A percentile compares a stretch with the other conserved stretches of the same genome.
These are phyloP conservation scores for Darevskia mixta DNA, from an alignment of 2,797 vertebrate genomes.

Conservation along the genomic window DNA sequence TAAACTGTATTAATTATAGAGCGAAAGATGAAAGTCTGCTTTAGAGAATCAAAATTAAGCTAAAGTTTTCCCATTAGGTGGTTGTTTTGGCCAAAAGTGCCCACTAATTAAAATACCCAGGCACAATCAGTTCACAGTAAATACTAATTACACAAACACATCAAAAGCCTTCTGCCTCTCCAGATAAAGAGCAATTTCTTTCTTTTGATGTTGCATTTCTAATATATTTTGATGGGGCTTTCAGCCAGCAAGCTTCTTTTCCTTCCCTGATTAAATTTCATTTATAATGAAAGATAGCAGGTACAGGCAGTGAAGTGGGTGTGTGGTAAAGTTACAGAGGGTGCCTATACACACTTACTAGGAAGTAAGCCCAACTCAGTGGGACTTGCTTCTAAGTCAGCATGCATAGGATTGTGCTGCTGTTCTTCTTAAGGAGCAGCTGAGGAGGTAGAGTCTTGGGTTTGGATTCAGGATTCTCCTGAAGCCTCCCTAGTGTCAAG, in stretches of 20 bases:
- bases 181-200: background rate
- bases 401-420: no score
- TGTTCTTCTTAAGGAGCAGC: background rate
- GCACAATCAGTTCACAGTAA: background rate
- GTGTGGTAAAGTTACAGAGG: background rate
- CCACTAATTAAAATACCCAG: conserved; percentile 64
- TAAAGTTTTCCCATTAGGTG: conserved; percentile 78
- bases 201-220: conserved; percentile 7
- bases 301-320: background rate
- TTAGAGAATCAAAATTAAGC: conserved; percentile 59
- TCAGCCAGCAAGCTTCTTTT: background rate
- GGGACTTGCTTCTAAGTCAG: no score
- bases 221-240: conserved; percentile 5
- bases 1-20: background rate
- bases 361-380: background rate
- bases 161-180: background rate
- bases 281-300: background rate
- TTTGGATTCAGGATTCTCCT: background rate
- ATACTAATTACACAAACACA: conserved; percentile 11
- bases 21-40: background rate
- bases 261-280: background rate
- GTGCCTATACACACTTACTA: background rate
- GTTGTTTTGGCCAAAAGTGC: conserved; percentile 69
- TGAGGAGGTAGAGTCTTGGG: background rate
- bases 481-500: background rate